Evolutionary conservation across 2,797 vertebrate genomes (phyloP).

Genomic region (Spondyliosoma cantharus): DNA sequence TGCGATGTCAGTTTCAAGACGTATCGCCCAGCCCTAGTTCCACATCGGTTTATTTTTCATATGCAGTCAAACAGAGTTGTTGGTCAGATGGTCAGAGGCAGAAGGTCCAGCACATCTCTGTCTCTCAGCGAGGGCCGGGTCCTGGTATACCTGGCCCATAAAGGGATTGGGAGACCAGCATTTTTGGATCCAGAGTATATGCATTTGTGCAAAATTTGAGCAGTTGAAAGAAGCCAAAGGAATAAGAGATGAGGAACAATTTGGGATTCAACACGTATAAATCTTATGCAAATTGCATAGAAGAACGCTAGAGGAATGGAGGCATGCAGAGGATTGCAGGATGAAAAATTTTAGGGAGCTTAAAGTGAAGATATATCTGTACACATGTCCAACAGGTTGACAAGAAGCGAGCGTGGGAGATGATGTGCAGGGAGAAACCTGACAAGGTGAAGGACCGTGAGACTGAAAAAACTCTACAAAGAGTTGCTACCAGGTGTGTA

Average conservation of each 20-base stretch:
- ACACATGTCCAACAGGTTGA: constrained; percentile 73
- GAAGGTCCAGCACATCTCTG: no score
- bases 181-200: no score
- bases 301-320: not conserved
- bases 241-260: not conserved
- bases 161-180: no score
- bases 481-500: constrained; percentile 91
- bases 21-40: no score
- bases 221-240: not conserved
- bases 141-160: no score
- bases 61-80: no score
- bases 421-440: constrained; percentile 93
- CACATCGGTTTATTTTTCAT: no score
- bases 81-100: no score
- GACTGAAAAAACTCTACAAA: constrained; percentile 89
- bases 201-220: not conserved
- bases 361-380: not conserved
- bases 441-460: constrained; percentile 90
- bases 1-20: no score
- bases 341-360: not conserved
- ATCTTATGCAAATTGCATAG: not conserved
- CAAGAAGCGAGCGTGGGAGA: constrained; percentile 92
- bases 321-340: not conserved
- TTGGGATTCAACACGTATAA: not conserved
- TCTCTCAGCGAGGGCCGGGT: no score